Conservation (phyloP, 2,888 invertebrate genomes). For the Xestobium rufovillosum region DNA sequence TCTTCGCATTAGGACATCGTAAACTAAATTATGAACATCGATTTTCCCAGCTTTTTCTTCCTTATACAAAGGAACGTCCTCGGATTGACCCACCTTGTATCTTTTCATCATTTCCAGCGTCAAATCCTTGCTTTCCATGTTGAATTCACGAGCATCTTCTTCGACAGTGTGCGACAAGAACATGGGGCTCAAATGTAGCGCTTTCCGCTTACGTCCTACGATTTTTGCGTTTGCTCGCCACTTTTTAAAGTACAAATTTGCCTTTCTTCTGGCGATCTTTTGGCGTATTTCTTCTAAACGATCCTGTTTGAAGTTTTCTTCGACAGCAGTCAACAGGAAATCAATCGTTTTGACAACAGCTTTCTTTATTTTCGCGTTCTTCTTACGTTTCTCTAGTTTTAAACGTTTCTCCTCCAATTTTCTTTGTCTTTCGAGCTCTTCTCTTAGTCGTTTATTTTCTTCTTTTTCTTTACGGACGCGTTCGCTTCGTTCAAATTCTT, state of each 20-base stretch:
- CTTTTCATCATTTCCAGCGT: constrained; percentile 45
- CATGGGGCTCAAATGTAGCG: constrained; percentile 49
- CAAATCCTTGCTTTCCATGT: constrained; percentile 41
- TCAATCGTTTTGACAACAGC: constrained; percentile 34
- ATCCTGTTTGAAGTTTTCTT: constrained; percentile 34
- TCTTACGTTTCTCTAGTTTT: constrained; percentile 10
- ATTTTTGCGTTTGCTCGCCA: constrained; percentile 44
- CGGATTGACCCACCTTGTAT: constrained; percentile 42
- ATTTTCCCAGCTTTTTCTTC: constrained; percentile 26
- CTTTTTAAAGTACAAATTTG: constrained; percentile 40
- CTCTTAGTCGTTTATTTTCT: constrained; percentile 25
- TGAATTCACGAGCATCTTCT: constrained; percentile 43
- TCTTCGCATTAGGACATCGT: constrained; percentile 28
- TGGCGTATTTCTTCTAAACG: constrained; percentile 39
- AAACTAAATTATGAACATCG: constrained; percentile 30
- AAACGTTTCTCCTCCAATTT: constrained; percentile 9
- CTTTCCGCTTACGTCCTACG: constrained; percentile 44
- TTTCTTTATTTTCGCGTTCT: constrained; percentile 25
- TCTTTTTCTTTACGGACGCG: constrained; percentile 19
- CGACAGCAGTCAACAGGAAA: constrained; percentile 29
- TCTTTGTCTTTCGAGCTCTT: constrained; percentile 17
- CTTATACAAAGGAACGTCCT: constrained; percentile 24
- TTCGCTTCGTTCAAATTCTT: constrained; percentile 25
- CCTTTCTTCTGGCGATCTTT: constrained; percentile 34
- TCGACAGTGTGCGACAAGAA: constrained; percentile 43